Percentiles rank a stretch among this genome's conserved stretches.
Evolutionary conservation across 2,113 vertebrate species (phyloP).

Genomic region (Pollimyrus isidori): DNA sequence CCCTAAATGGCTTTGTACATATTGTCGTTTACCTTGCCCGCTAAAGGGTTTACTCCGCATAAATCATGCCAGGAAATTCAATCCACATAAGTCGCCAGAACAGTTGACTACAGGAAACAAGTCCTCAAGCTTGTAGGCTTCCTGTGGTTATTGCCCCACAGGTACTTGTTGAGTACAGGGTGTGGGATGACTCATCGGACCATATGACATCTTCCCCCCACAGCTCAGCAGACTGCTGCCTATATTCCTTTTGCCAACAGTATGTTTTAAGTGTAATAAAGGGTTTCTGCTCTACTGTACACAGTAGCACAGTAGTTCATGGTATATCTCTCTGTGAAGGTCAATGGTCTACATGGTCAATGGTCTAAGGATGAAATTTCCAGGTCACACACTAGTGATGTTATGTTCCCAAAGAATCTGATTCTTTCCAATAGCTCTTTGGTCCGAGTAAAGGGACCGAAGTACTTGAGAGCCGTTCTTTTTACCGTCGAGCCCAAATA

Average conservation of each 20-base stretch:
- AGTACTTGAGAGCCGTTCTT: neutral
- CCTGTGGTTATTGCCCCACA: neutral
- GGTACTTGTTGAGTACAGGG: neutral
- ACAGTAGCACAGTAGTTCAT: neutral
- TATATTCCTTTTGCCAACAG: neutral
- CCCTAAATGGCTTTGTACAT: neutral
- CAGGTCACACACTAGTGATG: neutral
- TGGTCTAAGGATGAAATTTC: neutral
- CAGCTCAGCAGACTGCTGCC: neutral
- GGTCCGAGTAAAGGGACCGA: neutral
- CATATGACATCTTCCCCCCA: neutral
- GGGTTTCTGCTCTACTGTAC: neutral
- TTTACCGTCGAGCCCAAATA: neutral
- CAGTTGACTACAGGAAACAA: neutral
- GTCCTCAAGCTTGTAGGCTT: neutral
- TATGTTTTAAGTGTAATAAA: conserved; percentile 3
- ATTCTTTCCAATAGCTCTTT: neutral
- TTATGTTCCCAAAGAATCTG: neutral
- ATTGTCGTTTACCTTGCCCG: neutral
- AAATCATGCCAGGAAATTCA: neutral
- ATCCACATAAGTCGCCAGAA: neutral
- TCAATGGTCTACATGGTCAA: neutral
- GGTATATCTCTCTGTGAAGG: neutral
- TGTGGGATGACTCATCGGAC: neutral
- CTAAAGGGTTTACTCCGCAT: neutral